A percentile compares a stretch with the other conserved stretches of the same genome.
Evolutionary conservation across 1,140 invertebrate species (phyloP).

Genomic region (fruit fly (Drosophila melanogaster)): DNA sequence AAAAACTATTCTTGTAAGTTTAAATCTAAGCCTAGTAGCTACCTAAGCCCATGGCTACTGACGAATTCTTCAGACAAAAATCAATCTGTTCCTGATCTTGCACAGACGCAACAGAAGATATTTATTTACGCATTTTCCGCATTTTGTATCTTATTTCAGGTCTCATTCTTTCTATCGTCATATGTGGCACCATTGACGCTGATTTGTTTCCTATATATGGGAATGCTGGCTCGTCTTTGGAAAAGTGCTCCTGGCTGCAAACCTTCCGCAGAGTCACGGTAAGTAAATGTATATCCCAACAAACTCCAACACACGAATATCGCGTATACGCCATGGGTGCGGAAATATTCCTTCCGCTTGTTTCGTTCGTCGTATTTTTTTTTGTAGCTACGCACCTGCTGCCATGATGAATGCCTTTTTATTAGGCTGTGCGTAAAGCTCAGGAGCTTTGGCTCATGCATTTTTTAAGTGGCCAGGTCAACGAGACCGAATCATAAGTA

Average conservation of each 20-base stretch:
- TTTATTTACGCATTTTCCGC: no score
- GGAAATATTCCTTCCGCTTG: neutral
- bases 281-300: slow-evolving; percentile 23
- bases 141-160: slow-evolving; percentile 84
- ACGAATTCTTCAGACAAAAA: no score
- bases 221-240: slow-evolving; percentile 95
- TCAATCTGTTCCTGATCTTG: no score
- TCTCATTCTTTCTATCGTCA: slow-evolving; percentile 93
- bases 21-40: no score
- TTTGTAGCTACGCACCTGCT: slow-evolving; percentile 27
- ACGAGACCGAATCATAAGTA: slow-evolving; percentile 25
- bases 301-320: slow-evolving; percentile 3
- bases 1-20: no score
- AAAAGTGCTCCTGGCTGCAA: slow-evolving; percentile 91
- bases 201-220: slow-evolving; percentile 95
- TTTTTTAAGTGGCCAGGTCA: slow-evolving; percentile 61
- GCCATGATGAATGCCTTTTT: slow-evolving; percentile 68
- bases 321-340: slow-evolving; percentile 16
- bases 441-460: slow-evolving; percentile 62
- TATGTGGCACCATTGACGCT: slow-evolving; percentile 94
- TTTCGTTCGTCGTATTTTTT: neutral
- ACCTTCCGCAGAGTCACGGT: slow-evolving; percentile 86
- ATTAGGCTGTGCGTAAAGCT: slow-evolving; percentile 40
- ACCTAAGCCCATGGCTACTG: no score
- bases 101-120: no score